A percentile compares a stretch with the other conserved stretches of the same genome.
Evolutionary conservation across 2,113 vertebrate genomes (phyloP).

Genomic region (Rafetus swinhoei): DNA sequence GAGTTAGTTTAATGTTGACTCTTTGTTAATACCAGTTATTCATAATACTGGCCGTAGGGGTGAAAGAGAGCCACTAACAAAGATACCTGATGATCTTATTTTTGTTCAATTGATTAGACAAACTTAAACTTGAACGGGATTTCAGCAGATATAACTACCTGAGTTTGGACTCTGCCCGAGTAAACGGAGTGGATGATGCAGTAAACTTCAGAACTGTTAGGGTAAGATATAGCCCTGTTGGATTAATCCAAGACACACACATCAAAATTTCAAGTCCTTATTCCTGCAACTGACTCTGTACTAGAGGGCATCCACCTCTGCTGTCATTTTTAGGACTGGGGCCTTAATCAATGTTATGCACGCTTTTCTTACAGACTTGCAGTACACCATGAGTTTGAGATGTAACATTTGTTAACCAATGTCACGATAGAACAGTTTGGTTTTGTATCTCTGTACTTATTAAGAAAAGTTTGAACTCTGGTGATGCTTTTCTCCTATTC

Average conservation of each 20-base stretch:
- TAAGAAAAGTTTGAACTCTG: background rate
- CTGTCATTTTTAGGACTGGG: background rate
- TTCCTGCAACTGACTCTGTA: rapidly evolving
- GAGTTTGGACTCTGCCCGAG: slow-evolving; percentile 92
- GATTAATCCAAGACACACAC: background rate
- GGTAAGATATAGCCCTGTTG: slow-evolving; percentile 73
- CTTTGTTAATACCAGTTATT: background rate
- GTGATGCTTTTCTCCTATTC: background rate
- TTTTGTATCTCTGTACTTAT: background rate
- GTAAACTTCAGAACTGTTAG: slow-evolving; percentile 93
- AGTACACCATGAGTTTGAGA: background rate
- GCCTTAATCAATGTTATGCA: background rate
- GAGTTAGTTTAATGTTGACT: background rate
- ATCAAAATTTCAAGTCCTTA: rapidly evolving
- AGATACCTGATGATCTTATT: background rate
- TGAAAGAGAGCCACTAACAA: background rate
- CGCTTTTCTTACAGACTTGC: background rate
- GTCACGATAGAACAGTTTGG: background rate
- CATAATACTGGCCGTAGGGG: background rate
- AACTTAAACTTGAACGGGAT: slow-evolving; percentile 91
- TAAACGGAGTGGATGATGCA: slow-evolving; percentile 94
- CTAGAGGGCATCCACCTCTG: rapidly evolving
- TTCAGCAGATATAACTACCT: slow-evolving; percentile 98
- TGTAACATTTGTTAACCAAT: background rate
- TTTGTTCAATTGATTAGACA: slow-evolving; percentile 79